phyloP scores from a whole-genome alignment of 2,797 vertebrate genomes.

The Corythornis leucogaster region DNA sequence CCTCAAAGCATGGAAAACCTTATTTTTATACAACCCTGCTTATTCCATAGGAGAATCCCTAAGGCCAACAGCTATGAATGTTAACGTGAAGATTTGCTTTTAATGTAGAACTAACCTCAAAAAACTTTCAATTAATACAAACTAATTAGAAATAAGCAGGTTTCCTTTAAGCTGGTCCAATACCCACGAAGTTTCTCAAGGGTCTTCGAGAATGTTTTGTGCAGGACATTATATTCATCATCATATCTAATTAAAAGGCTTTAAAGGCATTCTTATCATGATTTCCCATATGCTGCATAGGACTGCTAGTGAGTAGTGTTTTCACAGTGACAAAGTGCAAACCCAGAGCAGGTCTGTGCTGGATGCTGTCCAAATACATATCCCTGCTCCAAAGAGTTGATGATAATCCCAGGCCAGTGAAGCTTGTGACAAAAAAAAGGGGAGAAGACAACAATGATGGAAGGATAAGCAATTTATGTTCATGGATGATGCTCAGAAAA shows the following conservation, averaged over 20 bases:
- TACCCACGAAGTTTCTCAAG: neutral
- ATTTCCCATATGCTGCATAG: neutral
- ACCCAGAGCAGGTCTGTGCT: neutral
- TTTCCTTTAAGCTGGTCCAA: neutral
- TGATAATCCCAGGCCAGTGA: neutral
- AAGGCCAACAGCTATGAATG: neutral
- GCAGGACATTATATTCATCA: neutral
- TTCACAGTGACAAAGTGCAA: neutral
- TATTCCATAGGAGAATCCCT: neutral
- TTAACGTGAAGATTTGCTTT: neutral
- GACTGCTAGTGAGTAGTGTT: neutral
- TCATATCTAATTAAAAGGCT: neutral
- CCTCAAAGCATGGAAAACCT: neutral
- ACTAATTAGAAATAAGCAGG: conserved; percentile 6
- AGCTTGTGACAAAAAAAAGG: neutral
- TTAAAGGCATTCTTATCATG: neutral
- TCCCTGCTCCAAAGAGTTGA: neutral
- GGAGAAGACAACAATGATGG: neutral
- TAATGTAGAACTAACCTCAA: neutral
- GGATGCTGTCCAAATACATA: neutral
- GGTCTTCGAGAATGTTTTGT: neutral
- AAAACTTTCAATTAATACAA: neutral
- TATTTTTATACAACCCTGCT: neutral
- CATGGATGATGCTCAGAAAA: neutral
- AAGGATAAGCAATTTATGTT: neutral